Conservation (phyloP, 2,888 invertebrate species). For the Vanessa cardui region DNA sequence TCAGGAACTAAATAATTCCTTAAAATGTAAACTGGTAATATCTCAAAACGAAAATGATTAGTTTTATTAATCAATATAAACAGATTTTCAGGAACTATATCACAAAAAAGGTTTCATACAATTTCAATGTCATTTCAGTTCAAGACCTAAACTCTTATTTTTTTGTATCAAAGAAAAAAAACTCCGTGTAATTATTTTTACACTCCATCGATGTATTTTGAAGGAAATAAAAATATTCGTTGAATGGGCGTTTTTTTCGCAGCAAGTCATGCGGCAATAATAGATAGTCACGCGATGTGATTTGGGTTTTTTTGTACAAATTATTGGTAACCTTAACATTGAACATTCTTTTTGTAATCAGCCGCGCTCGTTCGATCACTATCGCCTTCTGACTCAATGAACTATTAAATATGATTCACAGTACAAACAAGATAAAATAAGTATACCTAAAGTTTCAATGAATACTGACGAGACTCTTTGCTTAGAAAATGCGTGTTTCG, state of each 20-base stretch:
- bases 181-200: not conserved
- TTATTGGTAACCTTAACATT: constrained; percentile 37
- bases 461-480: too few species aligned
- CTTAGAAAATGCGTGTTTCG: too few species aligned
- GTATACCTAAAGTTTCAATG: too few species aligned
- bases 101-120: not conserved
- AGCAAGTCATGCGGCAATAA: constrained; percentile 12
- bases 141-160: not conserved
- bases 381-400: constrained; percentile 34
- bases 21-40: too few species aligned
- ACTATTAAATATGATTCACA: constrained; percentile 35
- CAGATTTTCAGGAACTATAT: not conserved
- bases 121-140: constrained; percentile 6
- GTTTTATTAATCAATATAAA: not conserved
- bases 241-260: constrained; percentile 4
- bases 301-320: constrained; percentile 20
- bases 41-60: not conserved
- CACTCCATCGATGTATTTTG: constrained; percentile 1
- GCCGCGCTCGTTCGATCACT: constrained; percentile 28
- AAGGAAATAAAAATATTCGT: constrained; percentile 16
- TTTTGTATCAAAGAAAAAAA: not conserved
- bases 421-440: constrained; percentile 8
- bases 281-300: constrained; percentile 21
- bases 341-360: constrained; percentile 36
- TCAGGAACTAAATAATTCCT: too few species aligned